Percentiles rank a stretch among this genome's conserved stretches.
phyloP scores from a whole-genome alignment of 1,140 invertebrate species.

The Ruditapes philippinarum region DNA sequence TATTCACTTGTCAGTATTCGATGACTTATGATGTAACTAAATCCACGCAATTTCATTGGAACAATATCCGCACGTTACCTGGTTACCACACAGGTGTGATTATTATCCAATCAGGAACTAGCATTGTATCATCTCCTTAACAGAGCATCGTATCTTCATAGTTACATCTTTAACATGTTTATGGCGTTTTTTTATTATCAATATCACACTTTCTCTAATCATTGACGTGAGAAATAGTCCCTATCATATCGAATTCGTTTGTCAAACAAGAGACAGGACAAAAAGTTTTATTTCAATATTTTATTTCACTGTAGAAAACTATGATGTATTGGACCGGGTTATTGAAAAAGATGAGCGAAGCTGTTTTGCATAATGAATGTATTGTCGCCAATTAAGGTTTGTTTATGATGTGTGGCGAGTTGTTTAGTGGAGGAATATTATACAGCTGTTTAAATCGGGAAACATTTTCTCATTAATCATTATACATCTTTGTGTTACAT shows the following conservation, averaged over 20 bases:
- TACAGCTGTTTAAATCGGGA: conserved; percentile 43
- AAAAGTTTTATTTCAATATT: conserved; percentile 57
- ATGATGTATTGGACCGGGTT: conserved; percentile 44
- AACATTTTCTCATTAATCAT: conserved; percentile 38
- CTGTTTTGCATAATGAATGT: conserved; percentile 59
- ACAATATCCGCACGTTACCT: neutral
- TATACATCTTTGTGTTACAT: conserved; percentile 11
- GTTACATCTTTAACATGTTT: conserved; percentile 37
- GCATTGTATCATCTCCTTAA: conserved; percentile 18
- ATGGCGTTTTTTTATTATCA: conserved; percentile 42
- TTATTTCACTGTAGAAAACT: conserved; percentile 42
- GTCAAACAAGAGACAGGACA: conserved; percentile 24
- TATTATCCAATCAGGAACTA: conserved; percentile 44
- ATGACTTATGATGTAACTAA: conserved; percentile 19
- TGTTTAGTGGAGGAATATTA: conserved; percentile 56
- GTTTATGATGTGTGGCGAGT: conserved; percentile 51
- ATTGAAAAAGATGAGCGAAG: conserved; percentile 45
- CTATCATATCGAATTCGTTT: conserved; percentile 16
- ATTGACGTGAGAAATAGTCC: conserved; percentile 20
- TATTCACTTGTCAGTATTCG: neutral
- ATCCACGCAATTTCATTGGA: neutral
- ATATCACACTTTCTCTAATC: conserved; percentile 57
- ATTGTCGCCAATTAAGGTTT: conserved; percentile 34
- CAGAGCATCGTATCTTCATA: neutral
- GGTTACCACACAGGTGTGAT: conserved; percentile 40